Evolutionary conservation across 2,888 invertebrate species (phyloP), one percentile per base, ranked within the genome.

Genomic region (Drosophila mercatorum): DNA sequence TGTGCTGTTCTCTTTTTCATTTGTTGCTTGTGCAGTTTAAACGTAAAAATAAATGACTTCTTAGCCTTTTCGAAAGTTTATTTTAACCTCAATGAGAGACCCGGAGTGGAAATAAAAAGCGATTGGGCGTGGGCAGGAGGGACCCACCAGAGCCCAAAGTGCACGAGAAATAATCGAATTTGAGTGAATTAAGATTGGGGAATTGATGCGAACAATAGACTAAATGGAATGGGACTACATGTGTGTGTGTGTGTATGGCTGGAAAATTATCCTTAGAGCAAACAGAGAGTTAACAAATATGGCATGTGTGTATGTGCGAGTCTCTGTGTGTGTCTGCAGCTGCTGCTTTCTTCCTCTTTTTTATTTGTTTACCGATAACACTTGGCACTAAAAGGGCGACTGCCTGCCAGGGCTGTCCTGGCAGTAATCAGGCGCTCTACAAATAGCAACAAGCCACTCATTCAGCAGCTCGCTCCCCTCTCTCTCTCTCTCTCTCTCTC

Each of bases 111-210:
- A 64, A 64, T 62, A 60, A 67, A 65, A 56, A 41, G 47, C 28
- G 40, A 52, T 56, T 47, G 65, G 65, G 22, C 61, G 36, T 38
- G 49, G 46, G 38, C 34, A 8, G 41, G 40, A 41, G 40, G 8
- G 41, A 49, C 22, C 57, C 60, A 34, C 34, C 34, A 64, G 64
- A 68, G 81, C 59, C 55, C 69, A 77, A 72, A 87, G 88, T 87
- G 88, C 81, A 83, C 69, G 70, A 84, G 79, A 86, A 80, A 88
- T 90, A 89, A 90, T 90, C 90, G 89, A 89, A 89, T 89, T 87
- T 89, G 88, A 89, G 89, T 90, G 89, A 90, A 89, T 90, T 90
- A 90, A 89, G 90, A 90, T 90, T 89, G 85, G 86, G 81, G 83
- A 85, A 85, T 83, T 83, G 83, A 81, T 83, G 75, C 70, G 81